Percentiles rank a stretch among this genome's conserved stretches.
These are phyloP conservation scores for Lordiphosa collinella DNA, from an alignment of 1,140 invertebrate genomes.

Conservation along the genomic window DNA sequence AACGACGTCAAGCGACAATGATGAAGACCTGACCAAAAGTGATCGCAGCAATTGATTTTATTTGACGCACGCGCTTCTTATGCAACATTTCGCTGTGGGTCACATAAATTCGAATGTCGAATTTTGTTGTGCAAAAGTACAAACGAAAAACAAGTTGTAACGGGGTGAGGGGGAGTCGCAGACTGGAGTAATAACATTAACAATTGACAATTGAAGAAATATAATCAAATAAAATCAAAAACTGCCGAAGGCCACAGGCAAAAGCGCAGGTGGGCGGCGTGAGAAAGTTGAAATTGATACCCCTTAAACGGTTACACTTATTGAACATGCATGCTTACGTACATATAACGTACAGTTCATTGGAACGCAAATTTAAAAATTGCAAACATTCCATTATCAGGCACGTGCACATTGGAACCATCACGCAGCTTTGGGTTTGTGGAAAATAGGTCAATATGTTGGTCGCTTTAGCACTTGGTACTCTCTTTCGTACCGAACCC, in stretches of 20 bases:
- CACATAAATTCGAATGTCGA: conserved; percentile 12
- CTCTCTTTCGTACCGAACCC: too few species aligned
- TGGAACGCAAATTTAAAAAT: neutral
- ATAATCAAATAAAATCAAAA: conserved; percentile 19
- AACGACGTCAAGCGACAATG: neutral
- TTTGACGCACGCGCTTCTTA: conserved; percentile 60
- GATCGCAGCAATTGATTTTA: conserved; percentile 54
- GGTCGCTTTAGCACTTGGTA: too few species aligned
- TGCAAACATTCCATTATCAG: too few species aligned
- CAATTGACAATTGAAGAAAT: conserved; percentile 32
- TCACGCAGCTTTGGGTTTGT: too few species aligned
- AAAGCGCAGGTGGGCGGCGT: conserved; percentile 15
- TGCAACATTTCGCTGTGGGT: conserved; percentile 39
- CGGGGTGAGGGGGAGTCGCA: neutral
- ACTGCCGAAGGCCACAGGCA: conserved; percentile 2
- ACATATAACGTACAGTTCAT: too few species aligned
- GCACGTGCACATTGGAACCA: too few species aligned
- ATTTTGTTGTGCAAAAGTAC: conserved; percentile 29
- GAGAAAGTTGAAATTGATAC: conserved; percentile 27
- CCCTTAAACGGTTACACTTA: neutral
- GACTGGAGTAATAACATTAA: conserved; percentile 26
- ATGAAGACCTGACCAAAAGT: conserved; percentile 14
- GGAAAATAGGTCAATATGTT: too few species aligned
- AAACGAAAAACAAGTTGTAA: neutral
- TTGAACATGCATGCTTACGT: neutral